Percentiles rank a stretch among this genome's conserved stretches.
These are phyloP conservation scores for Papilio polytes DNA, from an alignment of 1,140 invertebrate genomes.

Conservation along the genomic window DNA sequence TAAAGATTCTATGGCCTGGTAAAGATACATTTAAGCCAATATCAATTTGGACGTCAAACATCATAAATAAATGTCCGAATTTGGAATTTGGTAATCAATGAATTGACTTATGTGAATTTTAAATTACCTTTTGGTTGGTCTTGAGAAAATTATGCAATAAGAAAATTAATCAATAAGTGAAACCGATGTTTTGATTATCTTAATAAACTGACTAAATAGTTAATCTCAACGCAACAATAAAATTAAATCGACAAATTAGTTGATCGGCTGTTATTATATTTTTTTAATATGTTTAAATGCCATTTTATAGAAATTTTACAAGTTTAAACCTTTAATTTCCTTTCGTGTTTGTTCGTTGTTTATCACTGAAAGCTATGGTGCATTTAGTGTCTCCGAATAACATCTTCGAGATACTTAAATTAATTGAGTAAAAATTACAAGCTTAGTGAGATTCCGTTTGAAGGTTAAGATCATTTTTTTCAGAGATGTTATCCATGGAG, in stretches of 20 bases:
- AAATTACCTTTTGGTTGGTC: background rate
- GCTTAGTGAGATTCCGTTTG: background rate
- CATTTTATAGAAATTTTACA: too few relatives aligned
- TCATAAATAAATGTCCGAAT: background rate
- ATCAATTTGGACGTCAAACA: background rate
- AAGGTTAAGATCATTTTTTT: constrained; percentile 21
- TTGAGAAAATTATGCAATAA: background rate
- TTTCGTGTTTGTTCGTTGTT: background rate
- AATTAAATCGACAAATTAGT: background rate
- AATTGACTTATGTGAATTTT: background rate
- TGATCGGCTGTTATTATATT: too few relatives aligned
- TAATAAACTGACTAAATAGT: background rate
- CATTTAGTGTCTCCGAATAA: background rate
- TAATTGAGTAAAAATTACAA: background rate
- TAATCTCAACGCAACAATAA: background rate
- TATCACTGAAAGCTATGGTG: constrained; percentile 12
- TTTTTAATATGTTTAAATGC: too few relatives aligned
- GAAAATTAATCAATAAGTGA: background rate
- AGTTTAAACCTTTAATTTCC: background rate
- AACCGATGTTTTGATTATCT: background rate
- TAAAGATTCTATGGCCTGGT: background rate
- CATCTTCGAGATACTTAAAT: background rate
- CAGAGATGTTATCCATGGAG: constrained; percentile 44
- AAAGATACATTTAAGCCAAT: background rate
- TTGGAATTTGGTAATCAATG: background rate